Conservation (phyloP, 2,113 vertebrate species). For the Ancistrus triradiatus region DNA sequence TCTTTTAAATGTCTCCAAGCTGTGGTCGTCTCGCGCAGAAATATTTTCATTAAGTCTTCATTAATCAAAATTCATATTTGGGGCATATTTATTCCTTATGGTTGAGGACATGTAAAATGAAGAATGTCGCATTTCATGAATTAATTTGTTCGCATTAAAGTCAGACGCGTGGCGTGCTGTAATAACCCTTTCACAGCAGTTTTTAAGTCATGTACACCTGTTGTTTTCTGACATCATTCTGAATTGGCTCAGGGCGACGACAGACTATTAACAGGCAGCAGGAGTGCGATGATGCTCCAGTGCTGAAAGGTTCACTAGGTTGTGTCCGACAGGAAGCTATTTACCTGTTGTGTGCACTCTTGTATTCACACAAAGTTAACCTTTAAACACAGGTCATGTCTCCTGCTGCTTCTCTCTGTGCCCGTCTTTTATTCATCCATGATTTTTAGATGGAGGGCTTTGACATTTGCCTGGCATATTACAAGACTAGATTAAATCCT, state of each 20-base stretch:
- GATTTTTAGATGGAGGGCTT: too few species aligned
- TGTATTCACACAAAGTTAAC: background rate
- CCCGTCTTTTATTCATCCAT: too few species aligned
- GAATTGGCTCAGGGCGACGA: background rate
- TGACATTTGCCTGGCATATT: too few species aligned
- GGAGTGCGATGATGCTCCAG: background rate
- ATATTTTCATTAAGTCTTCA: too few species aligned
- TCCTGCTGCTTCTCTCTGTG: background rate
- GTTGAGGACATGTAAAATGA: too few species aligned
- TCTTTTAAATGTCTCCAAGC: background rate
- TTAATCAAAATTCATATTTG: too few species aligned
- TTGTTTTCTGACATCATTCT: background rate
- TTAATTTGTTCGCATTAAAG: background rate
- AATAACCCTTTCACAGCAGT: conserved; percentile 23
- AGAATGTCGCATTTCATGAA: background rate
- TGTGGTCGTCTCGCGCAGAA: too few species aligned
- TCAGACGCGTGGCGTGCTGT: background rate
- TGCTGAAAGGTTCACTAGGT: background rate
- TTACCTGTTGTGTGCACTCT: too few species aligned
- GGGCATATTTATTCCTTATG: too few species aligned
- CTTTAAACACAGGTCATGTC: background rate
- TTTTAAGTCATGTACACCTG: background rate
- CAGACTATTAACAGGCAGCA: background rate
- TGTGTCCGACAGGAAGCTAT: background rate
- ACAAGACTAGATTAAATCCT: too few species aligned